Evolutionary conservation across 2,797 vertebrate genomes (phyloP), one percentile per base, ranked within the genome.

Genomic region (Pangasius krempfi): DNA sequence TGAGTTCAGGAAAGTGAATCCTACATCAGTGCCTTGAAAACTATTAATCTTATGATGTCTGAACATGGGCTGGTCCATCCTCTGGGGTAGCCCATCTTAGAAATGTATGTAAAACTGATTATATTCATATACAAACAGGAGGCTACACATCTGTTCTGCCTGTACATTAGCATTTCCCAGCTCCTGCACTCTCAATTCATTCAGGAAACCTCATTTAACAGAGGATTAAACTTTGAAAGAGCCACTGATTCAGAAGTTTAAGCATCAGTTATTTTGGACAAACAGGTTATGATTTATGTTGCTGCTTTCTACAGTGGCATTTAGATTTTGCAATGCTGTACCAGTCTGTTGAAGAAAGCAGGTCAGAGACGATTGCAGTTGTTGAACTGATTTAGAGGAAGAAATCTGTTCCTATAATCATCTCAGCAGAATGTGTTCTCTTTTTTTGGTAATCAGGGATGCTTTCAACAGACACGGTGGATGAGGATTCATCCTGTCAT

Each of bases 401-500:
- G 47, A 56, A 14, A 79, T 68, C 62, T 68, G 18, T 6, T 44
- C 50, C 18, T 25, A 10, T 62, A 30, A 40, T 85, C 30, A 25
- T 64, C 68, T 47, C 18, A 54, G 40, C n/a, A 62, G 54, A 40
- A 84, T 83, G 44, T 56, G 27, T 37, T 60, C 47, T 44, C 37
- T 66, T 3, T 87, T 30, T 79, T 54, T 33, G 16, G 27, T 52
- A 82, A 86, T 85, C 50, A 60, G 60, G 18, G 5, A 4, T 78
- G 62, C 10, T 2, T 58, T 60, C 9, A 89, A 44, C 85, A 83
- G 44, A 66, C 56, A 30, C 40, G 22, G 89, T 90, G 62, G 25
- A n/a, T 92, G 75, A 89, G 86, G 86, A 91, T 94, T 91, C 91
- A 79, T 85, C 4, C 44, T 4, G 7, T 62, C 84, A 9, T 30